These are phyloP conservation scores for Phoxinus dragarum DNA, from an alignment of 2,797 vertebrate genomes.

Conservation along the genomic window DNA sequence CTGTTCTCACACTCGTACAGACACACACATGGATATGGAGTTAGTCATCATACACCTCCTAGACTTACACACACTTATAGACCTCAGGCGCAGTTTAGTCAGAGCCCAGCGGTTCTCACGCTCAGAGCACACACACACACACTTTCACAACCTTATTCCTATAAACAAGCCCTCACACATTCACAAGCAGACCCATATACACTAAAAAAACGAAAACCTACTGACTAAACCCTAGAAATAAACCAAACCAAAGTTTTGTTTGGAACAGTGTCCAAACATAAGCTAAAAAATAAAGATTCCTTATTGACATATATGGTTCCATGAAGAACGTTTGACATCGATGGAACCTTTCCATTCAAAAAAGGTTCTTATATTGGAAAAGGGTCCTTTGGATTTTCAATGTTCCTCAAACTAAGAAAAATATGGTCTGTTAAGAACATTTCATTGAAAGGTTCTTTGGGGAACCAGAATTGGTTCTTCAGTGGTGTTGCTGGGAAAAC, in stretches of 20 bases:
- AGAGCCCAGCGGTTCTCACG: conserved; percentile 54
- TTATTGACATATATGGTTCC: background rate
- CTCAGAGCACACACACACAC: conserved; percentile 14
- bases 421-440: too few species aligned
- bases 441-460: background rate
- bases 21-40: conserved; percentile 15
- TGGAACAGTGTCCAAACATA: background rate
- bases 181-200: conserved; percentile 4
- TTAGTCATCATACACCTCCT: conserved; percentile 48
- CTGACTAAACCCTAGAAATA: background rate
- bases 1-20: conserved; percentile 29
- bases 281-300: background rate
- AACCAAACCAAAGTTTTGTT: background rate
- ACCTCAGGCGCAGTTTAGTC: conserved; percentile 54
- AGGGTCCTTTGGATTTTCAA: background rate
- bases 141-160: background rate
- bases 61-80: conserved; percentile 11
- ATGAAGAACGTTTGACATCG: background rate
- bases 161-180: conserved; percentile 30
- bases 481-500: background rate
- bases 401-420: background rate
- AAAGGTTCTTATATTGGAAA: background rate
- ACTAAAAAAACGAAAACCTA: background rate
- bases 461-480: background rate
- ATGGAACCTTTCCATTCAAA: background rate